These are phyloP conservation scores for Pelobates fuscus DNA, from an alignment of 2,113 vertebrate species.

Conservation along the genomic window DNA sequence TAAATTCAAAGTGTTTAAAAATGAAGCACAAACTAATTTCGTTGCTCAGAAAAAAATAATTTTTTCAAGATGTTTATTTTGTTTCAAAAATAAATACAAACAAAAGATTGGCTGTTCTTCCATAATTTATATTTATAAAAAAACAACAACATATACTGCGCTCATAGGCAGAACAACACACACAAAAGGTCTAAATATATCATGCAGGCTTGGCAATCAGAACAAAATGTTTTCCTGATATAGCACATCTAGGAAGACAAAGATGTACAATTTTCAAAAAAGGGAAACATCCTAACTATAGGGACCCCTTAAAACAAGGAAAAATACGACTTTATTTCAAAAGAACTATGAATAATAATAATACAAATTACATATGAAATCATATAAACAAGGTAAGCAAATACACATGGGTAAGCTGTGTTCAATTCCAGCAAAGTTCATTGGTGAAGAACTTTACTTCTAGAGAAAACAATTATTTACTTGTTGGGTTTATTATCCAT, in stretches of 20 bases:
- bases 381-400: too few species aligned
- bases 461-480: too few species aligned
- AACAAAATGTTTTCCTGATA: background rate
- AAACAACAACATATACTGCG: background rate
- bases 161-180: background rate
- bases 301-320: too few species aligned
- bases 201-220: background rate
- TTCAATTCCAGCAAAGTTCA: too few species aligned
- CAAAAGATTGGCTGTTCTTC: background rate
- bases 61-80: background rate
- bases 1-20: conserved; percentile 28
- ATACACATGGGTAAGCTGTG: too few species aligned
- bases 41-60: conserved; percentile 8
- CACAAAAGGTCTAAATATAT: background rate
- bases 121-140: background rate
- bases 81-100: background rate
- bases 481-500: too few species aligned
- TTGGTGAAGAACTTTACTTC: too few species aligned
- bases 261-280: background rate
- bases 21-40: conserved; percentile 14
- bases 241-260: background rate
- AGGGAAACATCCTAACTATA: too few species aligned
- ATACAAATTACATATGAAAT: too few species aligned
- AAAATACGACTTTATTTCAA: too few species aligned
- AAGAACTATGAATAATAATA: too few species aligned